These are phyloP conservation scores for Amphipyra tragopoginis DNA, from an alignment of 2,888 invertebrate species.

Conservation along the genomic window DNA sequence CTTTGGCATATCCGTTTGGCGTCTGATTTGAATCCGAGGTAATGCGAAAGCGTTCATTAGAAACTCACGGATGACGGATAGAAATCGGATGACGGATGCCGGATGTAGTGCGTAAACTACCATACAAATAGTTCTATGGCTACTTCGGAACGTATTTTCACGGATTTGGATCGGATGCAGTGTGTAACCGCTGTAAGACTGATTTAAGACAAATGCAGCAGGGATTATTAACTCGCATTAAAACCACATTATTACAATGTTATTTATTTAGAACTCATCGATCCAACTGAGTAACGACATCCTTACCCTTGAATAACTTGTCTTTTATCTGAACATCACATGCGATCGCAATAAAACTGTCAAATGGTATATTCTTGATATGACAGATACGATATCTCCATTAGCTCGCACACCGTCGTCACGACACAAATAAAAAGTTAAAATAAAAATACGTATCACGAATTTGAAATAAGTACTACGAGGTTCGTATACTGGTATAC, in stretches of 20 bases:
- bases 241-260: constrained; percentile 51
- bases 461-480: constrained; percentile 67
- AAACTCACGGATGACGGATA: too few relatives aligned
- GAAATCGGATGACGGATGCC: too few relatives aligned
- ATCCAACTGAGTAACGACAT: constrained; percentile 59
- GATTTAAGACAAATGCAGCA: constrained; percentile 30
- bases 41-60: too few relatives aligned
- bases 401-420: constrained; percentile 81
- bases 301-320: constrained; percentile 66
- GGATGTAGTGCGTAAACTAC: too few relatives aligned
- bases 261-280: constrained; percentile 46
- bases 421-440: constrained; percentile 77
- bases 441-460: constrained; percentile 72
- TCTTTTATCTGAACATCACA: constrained; percentile 78
- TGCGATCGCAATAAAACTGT: constrained; percentile 85
- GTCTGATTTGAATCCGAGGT: too few relatives aligned
- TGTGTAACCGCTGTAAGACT: too few relatives aligned
- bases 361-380: constrained; percentile 82
- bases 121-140: too few relatives aligned
- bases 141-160: too few relatives aligned
- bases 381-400: constrained; percentile 87
- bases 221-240: constrained; percentile 6
- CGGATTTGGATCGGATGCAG: too few relatives aligned
- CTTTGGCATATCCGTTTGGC: too few relatives aligned
- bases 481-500: constrained; percentile 57